These are phyloP conservation scores for Onychomys arenicola DNA, from an alignment of 2,797 vertebrate species.

Conservation along the genomic window DNA sequence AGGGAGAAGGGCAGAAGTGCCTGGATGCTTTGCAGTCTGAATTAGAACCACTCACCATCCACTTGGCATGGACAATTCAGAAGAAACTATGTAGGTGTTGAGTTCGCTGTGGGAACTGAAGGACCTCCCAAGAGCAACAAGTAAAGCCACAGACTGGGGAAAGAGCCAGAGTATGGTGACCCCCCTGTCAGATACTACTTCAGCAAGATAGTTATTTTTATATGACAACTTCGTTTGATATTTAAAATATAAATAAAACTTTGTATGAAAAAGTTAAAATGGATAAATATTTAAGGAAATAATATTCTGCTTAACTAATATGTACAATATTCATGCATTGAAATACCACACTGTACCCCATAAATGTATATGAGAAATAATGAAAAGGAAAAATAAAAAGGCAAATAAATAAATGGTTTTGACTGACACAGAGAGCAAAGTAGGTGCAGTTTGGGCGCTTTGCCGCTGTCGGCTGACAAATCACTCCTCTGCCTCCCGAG, in stretches of 20 bases:
- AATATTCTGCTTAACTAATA: neutral
- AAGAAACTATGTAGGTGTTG: slow-evolving; percentile 78
- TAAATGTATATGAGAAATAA: neutral
- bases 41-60: slow-evolving; percentile 87
- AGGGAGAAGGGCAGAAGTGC: no score
- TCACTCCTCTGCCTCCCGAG: neutral
- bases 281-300: neutral
- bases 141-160: slow-evolving; percentile 86
- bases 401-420: neutral
- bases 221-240: neutral
- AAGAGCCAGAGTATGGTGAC: slow-evolving; percentile 67
- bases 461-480: neutral
- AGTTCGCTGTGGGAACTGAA: slow-evolving; percentile 87
- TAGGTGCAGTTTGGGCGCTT: neutral
- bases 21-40: slow-evolving; percentile 87
- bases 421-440: neutral
- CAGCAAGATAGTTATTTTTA: neutral
- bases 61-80: slow-evolving; percentile 81
- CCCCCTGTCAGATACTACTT: slow-evolving; percentile 3
- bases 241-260: neutral
- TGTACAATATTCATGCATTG: neutral
- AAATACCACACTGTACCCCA: neutral
- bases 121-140: slow-evolving; percentile 88
- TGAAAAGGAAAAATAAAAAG: neutral
- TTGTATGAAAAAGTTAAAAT: neutral